Percentiles rank a stretch among this genome's conserved stretches.
phyloP scores from a whole-genome alignment of 37 sponge, comb jelly and placozoan genomes.

The Halisarca cf. caerulea region DNA sequence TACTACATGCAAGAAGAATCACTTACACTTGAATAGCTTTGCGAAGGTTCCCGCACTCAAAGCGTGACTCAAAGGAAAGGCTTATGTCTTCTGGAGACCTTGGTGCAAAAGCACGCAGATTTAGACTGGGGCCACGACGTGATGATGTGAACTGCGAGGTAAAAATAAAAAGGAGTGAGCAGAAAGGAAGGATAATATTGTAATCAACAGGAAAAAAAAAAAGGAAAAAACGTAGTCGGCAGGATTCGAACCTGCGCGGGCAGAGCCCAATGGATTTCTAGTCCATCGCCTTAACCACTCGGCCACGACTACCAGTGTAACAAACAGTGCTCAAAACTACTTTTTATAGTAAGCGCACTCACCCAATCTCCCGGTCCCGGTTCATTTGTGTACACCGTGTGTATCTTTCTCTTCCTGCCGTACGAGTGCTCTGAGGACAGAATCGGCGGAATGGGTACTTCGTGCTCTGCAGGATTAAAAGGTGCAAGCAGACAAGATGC shows the following conservation, averaged over 20 bases:
- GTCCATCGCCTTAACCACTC: slow-evolving; percentile 37
- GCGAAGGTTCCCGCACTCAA: slow-evolving; percentile 93
- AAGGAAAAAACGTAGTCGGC: slow-evolving; percentile 28
- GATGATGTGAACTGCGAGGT: slow-evolving; percentile 53
- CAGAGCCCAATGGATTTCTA: slow-evolving; percentile 38
- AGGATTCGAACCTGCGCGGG: slow-evolving; percentile 42
- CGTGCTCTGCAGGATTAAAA: not conserved
- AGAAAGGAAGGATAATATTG: not conserved
- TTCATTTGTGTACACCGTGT: slow-evolving; percentile 64
- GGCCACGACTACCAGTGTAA: slow-evolving; percentile 16
- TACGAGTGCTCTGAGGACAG: not conserved
- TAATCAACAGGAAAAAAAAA: not conserved
- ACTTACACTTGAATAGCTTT: slow-evolving; percentile 87
- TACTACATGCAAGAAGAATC: not conserved
- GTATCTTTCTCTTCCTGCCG: not conserved
- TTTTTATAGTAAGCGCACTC: slow-evolving; percentile 16
- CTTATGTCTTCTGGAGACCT: slow-evolving; percentile 30
- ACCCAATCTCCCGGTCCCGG: slow-evolving; percentile 55
- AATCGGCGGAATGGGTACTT: slow-evolving; percentile 37
- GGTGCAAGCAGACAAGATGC: not conserved
- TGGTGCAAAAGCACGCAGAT: not conserved
- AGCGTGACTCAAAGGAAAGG: slow-evolving; percentile 87
- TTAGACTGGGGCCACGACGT: slow-evolving; percentile 48
- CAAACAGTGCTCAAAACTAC: not conserved
- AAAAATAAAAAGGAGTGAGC: not conserved